A percentile compares a stretch with the other conserved stretches of the same genome.
phyloP scores from a whole-genome alignment of 2,113 vertebrate species.

The Oreochromis tanganicae region DNA sequence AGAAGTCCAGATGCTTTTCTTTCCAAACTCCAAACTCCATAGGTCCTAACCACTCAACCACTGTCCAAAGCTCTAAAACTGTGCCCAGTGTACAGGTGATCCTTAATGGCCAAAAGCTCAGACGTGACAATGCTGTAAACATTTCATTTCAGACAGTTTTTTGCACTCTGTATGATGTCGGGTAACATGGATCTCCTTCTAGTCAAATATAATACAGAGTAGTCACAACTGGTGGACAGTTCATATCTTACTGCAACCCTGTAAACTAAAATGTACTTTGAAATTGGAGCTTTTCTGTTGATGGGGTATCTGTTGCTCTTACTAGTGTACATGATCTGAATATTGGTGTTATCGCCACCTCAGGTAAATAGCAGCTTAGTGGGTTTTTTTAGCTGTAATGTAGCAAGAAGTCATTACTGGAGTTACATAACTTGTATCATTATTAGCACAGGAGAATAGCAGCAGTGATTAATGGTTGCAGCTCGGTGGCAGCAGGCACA shows the following conservation, averaged over 20 bases:
- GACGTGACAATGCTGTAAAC: fast-evolving
- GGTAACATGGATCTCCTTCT: background rate
- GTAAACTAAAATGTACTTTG: background rate
- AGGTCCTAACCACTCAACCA: background rate
- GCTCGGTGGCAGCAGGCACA: background rate
- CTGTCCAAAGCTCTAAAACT: background rate
- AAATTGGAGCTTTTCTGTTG: background rate
- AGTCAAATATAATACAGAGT: background rate
- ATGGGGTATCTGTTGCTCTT: background rate
- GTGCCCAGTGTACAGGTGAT: background rate
- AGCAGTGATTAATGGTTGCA: conserved; percentile 4
- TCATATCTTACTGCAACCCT: background rate
- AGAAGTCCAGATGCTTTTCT: background rate
- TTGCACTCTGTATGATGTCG: background rate
- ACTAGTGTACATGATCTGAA: background rate
- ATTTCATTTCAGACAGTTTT: fast-evolving
- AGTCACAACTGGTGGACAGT: background rate
- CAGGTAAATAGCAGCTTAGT: background rate
- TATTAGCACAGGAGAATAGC: background rate
- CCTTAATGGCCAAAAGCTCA: background rate
- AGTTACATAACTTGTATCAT: background rate
- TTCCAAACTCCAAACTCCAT: background rate
- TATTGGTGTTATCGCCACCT: background rate
- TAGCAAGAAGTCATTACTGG: background rate
- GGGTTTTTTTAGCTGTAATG: background rate